Conservation (phyloP, 2,113 vertebrate species). For the Notarius quadriscutis region DNA sequence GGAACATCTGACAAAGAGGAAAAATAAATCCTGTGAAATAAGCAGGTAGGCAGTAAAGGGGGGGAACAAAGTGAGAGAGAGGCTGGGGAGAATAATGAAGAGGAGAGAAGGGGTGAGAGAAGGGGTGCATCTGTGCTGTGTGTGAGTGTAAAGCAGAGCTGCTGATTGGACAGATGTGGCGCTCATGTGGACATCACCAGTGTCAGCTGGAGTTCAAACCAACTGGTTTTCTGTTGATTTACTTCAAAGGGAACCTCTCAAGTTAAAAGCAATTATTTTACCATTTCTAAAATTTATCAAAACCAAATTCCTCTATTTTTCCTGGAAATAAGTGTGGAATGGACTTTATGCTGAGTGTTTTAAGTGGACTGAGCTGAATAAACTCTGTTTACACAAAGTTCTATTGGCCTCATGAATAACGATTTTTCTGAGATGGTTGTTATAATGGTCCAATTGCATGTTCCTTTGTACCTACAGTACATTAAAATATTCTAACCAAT, state of each 20-base stretch:
- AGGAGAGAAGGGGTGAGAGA: conserved; percentile 4
- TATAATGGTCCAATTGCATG: too few species aligned
- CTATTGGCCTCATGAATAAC: too few species aligned
- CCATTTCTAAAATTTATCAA: not conserved
- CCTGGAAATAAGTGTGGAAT: not conserved
- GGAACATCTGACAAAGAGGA: not conserved
- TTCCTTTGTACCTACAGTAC: too few species aligned
- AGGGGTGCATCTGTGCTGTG: not conserved
- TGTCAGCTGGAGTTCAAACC: not conserved
- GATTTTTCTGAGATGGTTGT: too few species aligned
- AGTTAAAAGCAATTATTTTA: not conserved
- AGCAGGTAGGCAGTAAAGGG: not conserved
- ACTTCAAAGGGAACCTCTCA: not conserved
- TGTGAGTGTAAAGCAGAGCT: conserved; percentile 2
- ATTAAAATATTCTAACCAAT: too few species aligned
- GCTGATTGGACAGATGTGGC: conserved; percentile 9
- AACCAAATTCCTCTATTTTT: not conserved
- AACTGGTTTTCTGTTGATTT: not conserved
- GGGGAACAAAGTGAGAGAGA: not conserved
- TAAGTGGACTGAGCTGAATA: not conserved
- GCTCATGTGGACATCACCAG: not conserved
- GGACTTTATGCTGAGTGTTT: not conserved
- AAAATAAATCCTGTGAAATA: conserved; percentile 8
- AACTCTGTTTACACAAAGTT: not conserved
- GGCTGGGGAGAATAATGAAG: conserved; percentile 12